Conservation (phyloP, 1,140 invertebrate species). For the Drosophila murphyi region DNA sequence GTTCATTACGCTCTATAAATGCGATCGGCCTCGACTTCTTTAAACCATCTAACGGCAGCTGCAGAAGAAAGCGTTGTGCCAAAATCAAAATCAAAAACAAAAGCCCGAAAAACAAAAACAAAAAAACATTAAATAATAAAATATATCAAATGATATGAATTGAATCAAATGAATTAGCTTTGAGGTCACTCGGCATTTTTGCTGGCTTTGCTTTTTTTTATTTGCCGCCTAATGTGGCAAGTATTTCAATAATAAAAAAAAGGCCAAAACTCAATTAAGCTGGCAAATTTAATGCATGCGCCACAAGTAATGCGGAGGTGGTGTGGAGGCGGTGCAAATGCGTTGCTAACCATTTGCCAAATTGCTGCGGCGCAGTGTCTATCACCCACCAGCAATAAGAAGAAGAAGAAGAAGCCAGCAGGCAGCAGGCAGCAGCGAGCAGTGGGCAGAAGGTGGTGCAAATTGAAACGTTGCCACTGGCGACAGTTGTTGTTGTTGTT, state of each 20-base stretch:
- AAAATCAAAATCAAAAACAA: conserved; percentile 30
- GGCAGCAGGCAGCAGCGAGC: too few relatives aligned
- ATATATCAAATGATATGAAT: conserved; percentile 29
- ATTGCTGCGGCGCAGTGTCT: conserved; percentile 25
- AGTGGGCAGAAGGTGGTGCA: too few relatives aligned
- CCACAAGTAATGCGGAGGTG: conserved; percentile 2
- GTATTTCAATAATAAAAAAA: conserved; percentile 26
- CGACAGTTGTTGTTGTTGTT: conserved; percentile 32
- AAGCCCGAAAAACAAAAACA: conserved; percentile 14
- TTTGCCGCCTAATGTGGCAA: conserved; percentile 12
- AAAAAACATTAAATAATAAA: conserved; percentile 25
- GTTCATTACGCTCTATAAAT: conserved; percentile 69
- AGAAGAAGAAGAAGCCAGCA: background rate
- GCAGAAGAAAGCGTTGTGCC: conserved; percentile 68
- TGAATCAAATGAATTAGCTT: conserved; percentile 54
- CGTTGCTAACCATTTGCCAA: conserved; percentile 30
- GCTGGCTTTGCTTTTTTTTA: background rate
- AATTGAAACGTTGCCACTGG: conserved; percentile 41
- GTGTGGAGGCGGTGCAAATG: conserved; percentile 21
- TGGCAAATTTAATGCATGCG: conserved; percentile 5
- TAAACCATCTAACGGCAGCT: conserved; percentile 40
- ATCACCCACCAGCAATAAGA: conserved; percentile 16
- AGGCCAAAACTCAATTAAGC: conserved; percentile 32
- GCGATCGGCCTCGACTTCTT: conserved; percentile 44
- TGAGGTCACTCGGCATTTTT: conserved; percentile 47